Evolutionary conservation across 2,888 invertebrate species (phyloP), one percentile per base, ranked within the genome.

Genomic region (Orthosia gothica): DNA sequence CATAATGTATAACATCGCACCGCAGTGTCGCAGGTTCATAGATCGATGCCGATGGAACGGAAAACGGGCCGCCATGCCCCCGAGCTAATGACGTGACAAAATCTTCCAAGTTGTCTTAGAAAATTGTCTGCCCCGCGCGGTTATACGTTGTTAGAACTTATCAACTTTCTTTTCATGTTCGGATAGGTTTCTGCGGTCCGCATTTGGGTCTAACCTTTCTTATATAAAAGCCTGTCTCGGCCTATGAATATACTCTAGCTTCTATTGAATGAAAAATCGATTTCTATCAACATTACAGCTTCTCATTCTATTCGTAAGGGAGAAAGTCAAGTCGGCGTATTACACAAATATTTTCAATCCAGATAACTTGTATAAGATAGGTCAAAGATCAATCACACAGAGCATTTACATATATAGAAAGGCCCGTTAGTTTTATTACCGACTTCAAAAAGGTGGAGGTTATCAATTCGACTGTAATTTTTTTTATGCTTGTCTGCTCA

Each of bases 141-240:
- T 81, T 81, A 68, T 58, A 52, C 47, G 26, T 70, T 76, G 54
- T 76, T 85, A 68, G 55, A 85, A 76, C 67, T 76, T 85, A 85
- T 82, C 85, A 77, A 76, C 68, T 82, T 81, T 82, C 70, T 77
- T 76, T 85, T 82, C 85, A 66, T 83, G 69, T 86, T 71, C 69
- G 55, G 65, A 79, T 79, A 86, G 74, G 49, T 79, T 83, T 86
- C 59, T 62, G 70, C 13, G 64, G 81, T 32, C 57, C 70, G 23
- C 67, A 69, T 74, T 52, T 71, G 81, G 68, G 70, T 70, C 58
- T 69, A 65, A 74, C 82, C 82, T 76, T 82, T 81, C 49, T 85
- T 62, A 69, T 66, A 85, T 67, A 68, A 62, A n/a, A 72, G 11
- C 47, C 57, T 70, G 40, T 82, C 61, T 69, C 50, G 66, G 62